Evolutionary conservation across 2,113 vertebrate species (phyloP).

Genomic region (Plotosus lineatus): DNA sequence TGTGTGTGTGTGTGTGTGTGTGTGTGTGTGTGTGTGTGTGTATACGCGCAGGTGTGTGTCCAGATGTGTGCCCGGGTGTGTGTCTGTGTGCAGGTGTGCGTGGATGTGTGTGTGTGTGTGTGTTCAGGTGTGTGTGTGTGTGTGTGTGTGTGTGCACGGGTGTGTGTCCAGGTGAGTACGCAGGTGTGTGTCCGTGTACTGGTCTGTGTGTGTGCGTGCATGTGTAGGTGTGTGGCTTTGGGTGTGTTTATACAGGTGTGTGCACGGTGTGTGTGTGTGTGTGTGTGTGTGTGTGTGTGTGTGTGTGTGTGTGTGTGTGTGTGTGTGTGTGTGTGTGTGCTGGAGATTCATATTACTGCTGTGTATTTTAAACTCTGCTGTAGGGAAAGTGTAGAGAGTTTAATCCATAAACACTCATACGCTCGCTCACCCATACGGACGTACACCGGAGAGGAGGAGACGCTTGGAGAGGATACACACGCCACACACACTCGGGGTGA

Average conservation of each 20-base stretch:
- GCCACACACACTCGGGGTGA: slow-evolving; percentile 84
- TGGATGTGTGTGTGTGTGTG: not conserved
- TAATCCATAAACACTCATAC: slow-evolving; percentile 99
- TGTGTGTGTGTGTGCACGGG: not conserved
- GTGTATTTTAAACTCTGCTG: slow-evolving; percentile 69
- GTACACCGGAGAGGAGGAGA: slow-evolving; percentile 90
- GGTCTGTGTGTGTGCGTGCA: not conserved
- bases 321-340: slow-evolving; percentile 31
- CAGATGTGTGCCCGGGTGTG: not conserved
- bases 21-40: not conserved
- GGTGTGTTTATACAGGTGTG: not conserved
- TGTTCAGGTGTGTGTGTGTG: not conserved
- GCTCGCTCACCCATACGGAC: slow-evolving; percentile 95
- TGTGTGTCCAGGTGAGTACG: not conserved
- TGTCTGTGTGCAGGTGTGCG: not conserved
- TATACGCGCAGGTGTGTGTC: not conserved
- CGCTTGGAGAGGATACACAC: slow-evolving; percentile 86
- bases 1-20: no score
- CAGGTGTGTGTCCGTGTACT: not conserved
- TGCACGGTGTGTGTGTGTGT: not conserved
- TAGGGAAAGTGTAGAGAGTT: slow-evolving; percentile 97
- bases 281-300: not conserved
- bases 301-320: not conserved
- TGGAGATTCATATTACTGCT: slow-evolving; percentile 72
- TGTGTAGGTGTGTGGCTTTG: not conserved